A percentile compares a stretch with the other conserved stretches of the same genome.
phyloP scores from a whole-genome alignment of 2,113 vertebrate species.

The Rhynchomys soricoides region DNA sequence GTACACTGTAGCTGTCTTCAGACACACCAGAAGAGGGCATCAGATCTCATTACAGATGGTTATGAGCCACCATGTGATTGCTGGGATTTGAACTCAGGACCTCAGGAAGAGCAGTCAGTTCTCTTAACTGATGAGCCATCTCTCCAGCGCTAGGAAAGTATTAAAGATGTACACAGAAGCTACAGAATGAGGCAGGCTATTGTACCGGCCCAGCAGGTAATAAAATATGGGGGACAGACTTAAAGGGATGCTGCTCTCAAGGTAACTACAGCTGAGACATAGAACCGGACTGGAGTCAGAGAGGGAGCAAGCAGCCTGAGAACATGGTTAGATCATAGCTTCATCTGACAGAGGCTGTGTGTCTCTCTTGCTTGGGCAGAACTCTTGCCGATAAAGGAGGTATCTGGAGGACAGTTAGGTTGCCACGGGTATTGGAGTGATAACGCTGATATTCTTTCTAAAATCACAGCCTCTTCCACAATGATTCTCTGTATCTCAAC shows the following conservation, averaged over 20 bases:
- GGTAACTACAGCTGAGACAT: too few relatives aligned
- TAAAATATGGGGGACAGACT: not conserved
- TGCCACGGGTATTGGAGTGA: not conserved
- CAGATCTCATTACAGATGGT: too few relatives aligned
- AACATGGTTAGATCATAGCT: not conserved
- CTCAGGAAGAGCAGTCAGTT: too few relatives aligned
- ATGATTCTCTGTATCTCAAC: not conserved
- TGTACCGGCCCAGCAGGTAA: fast-evolving
- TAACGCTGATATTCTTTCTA: not conserved
- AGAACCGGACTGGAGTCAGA: not conserved
- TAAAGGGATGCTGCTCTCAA: not conserved
- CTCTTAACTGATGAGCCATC: too few relatives aligned
- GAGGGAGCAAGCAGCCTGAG: not conserved
- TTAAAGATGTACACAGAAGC: not conserved
- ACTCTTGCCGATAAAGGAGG: not conserved
- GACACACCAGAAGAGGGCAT: too few relatives aligned
- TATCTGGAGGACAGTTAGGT: not conserved
- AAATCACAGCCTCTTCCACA: not conserved
- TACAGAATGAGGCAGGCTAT: too few relatives aligned
- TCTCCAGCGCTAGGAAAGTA: too few relatives aligned
- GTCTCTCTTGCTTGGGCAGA: not conserved
- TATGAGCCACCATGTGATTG: too few relatives aligned
- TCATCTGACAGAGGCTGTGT: not conserved
- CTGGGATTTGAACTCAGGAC: too few relatives aligned
- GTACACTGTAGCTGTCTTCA: too few relatives aligned